Conservation (phyloP, 2,797 vertebrate genomes). For the Epinephelus awoara region DNA sequence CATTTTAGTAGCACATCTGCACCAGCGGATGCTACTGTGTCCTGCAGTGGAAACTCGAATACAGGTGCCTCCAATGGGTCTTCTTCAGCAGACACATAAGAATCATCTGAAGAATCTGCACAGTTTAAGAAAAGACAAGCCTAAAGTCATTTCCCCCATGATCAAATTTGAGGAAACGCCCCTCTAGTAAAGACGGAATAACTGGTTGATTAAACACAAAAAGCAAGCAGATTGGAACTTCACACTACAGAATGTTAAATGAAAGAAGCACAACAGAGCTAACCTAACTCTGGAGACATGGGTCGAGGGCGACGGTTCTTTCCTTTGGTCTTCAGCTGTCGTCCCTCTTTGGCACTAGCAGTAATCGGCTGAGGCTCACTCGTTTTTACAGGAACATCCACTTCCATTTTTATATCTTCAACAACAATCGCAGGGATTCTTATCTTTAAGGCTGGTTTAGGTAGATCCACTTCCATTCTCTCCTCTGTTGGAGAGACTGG, state of each 20-base stretch:
- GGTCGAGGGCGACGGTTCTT: conserved; percentile 91
- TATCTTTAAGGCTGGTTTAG: conserved; percentile 61
- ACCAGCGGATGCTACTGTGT: conserved; percentile 87
- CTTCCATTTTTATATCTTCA: conserved; percentile 84
- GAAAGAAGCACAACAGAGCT: conserved; percentile 36
- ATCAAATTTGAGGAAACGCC: conserved; percentile 7
- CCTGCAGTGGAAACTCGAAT: conserved; percentile 94
- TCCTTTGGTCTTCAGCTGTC: conserved; percentile 87
- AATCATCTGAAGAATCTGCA: conserved; percentile 97
- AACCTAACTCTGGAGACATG: conserved; percentile 94
- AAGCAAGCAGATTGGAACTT: conserved; percentile 19
- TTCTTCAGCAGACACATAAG: conserved; percentile 96
- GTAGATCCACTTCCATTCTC: conserved; percentile 83
- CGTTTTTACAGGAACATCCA: conserved; percentile 53
- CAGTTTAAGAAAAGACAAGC: conserved; percentile 48
- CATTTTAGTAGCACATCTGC: conserved; percentile 93
- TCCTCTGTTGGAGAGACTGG: conserved; percentile 71
- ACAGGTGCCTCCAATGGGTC: conserved; percentile 95
- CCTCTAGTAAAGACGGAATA: neutral
- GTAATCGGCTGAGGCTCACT: conserved; percentile 61
- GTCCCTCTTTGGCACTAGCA: conserved; percentile 69
- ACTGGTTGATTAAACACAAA: conserved; percentile 18
- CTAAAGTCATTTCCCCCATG: neutral
- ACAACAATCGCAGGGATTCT: conserved; percentile 85
- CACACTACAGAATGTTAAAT: conserved; percentile 17